A percentile compares a stretch with the other conserved stretches of the same genome.
phyloP scores from a whole-genome alignment of 2,888 invertebrate species.

The Emesis furor region DNA sequence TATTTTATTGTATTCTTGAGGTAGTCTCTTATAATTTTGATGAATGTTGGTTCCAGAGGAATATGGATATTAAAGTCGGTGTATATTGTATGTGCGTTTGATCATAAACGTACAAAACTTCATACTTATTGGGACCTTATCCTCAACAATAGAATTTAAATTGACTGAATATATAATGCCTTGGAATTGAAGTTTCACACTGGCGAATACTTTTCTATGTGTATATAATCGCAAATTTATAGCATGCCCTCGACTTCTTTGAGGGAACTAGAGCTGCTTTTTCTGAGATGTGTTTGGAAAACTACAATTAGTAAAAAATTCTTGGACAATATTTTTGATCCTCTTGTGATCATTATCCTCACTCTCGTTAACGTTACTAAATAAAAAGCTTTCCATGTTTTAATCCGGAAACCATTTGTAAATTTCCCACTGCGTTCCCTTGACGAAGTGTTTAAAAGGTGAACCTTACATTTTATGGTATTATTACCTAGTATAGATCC shows the following conservation, averaged over 20 bases:
- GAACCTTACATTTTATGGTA: too few relatives aligned
- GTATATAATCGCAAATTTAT: not conserved
- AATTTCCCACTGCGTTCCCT: too few relatives aligned
- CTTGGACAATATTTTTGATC: not conserved
- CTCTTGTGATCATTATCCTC: not conserved
- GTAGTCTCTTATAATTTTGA: too few relatives aligned
- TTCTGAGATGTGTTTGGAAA: not conserved
- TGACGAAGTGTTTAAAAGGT: too few relatives aligned
- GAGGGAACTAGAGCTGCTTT: not conserved
- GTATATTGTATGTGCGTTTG: not conserved
- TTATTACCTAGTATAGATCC: too few relatives aligned
- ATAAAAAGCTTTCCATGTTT: not conserved
- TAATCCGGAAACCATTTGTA: too few relatives aligned
- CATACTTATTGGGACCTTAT: not conserved
- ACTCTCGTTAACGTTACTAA: not conserved
- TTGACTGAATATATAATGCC: conserved; percentile 59
- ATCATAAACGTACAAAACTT: not conserved
- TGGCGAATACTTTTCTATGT: conserved; percentile 1
- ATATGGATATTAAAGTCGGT: not conserved
- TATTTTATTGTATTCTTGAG: too few relatives aligned
- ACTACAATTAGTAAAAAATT: not conserved
- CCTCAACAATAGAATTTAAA: conserved; percentile 26
- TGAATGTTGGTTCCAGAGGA: too few relatives aligned
- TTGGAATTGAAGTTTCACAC: conserved; percentile 55
- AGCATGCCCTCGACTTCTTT: not conserved